Percentiles rank a stretch among this genome's conserved stretches.
These are phyloP conservation scores for Serilophus lunatus DNA, from an alignment of 2,113 vertebrate species.

Conservation along the genomic window DNA sequence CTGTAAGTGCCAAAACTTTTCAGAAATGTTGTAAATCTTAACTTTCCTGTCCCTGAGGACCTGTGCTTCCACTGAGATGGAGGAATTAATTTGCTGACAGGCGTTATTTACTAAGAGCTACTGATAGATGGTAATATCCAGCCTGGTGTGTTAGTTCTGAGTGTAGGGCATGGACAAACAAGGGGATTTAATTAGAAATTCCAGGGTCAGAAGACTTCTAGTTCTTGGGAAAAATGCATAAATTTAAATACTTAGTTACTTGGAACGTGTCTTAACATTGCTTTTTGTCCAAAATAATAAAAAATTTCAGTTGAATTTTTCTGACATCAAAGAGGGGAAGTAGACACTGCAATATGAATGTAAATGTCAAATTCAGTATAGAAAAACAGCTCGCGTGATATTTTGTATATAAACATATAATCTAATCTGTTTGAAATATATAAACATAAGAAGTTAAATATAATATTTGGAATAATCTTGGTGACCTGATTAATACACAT, in stretches of 20 bases:
- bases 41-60: rapidly evolving
- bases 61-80: background rate
- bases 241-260: background rate
- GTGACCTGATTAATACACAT: background rate
- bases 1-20: background rate
- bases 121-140: rapidly evolving
- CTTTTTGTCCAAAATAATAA: background rate
- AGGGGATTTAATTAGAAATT: background rate
- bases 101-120: background rate
- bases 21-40: background rate
- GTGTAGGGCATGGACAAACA: background rate
- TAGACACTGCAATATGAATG: background rate
- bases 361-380: background rate
- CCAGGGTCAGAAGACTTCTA: background rate
- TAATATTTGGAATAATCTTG: background rate
- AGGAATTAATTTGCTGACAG: background rate
- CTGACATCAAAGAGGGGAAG: background rate
- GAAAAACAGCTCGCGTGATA: background rate
- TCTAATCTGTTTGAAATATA: background rate
- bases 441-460: background rate
- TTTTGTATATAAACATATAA: background rate
- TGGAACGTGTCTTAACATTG: background rate
- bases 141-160: background rate
- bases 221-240: background rate
- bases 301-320: background rate